Percentiles rank a stretch among this genome's conserved stretches.
phyloP scores from a whole-genome alignment of 1,140 invertebrate species.

The Planococcus citri region DNA sequence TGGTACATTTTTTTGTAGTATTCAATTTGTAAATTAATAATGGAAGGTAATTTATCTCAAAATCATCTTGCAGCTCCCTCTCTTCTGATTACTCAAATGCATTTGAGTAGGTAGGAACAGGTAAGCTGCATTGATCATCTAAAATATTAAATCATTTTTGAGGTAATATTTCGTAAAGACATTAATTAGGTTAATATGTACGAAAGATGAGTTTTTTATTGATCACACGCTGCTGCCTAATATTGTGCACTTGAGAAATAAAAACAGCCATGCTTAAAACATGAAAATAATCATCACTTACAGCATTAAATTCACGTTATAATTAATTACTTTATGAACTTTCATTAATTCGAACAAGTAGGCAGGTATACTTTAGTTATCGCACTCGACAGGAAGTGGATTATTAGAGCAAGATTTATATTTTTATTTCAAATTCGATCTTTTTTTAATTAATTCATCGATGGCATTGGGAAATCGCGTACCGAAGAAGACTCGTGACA shows the following conservation, averaged over 20 bases:
- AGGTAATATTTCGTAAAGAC: background rate
- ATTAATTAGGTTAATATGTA: background rate
- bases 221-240: background rate
- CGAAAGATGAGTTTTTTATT: background rate
- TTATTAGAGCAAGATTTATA: background rate
- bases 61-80: too few species aligned
- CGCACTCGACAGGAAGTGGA: background rate
- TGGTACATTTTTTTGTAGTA: too few species aligned
- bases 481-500: too few species aligned
- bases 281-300: background rate
- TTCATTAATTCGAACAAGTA: background rate
- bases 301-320: background rate
- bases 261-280: background rate
- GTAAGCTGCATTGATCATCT: too few species aligned
- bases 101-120: too few species aligned
- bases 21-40: too few species aligned
- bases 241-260: background rate
- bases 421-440: background rate
- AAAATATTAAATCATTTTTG: too few species aligned
- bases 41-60: too few species aligned
- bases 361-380: background rate
- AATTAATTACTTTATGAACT: background rate
- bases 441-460: too few species aligned
- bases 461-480: too few species aligned
- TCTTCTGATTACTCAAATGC: too few species aligned